A percentile compares a stretch with the other conserved stretches of the same genome.
These are phyloP conservation scores for Apamea anceps DNA, from an alignment of 2,888 invertebrate species.

Conservation along the genomic window DNA sequence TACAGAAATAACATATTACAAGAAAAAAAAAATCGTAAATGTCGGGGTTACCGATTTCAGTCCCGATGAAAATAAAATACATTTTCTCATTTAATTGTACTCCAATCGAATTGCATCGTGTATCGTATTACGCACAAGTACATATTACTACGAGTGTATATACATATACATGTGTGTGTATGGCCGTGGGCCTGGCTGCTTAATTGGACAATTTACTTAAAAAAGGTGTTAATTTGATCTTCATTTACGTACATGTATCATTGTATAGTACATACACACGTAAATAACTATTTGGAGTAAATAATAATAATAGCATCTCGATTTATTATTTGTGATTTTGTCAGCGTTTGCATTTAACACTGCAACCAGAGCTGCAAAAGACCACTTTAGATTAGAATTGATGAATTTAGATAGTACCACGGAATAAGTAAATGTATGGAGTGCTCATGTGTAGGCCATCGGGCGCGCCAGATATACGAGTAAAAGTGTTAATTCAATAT, in stretches of 20 bases:
- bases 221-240: conserved; percentile 42
- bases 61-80: not conserved
- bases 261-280: not conserved
- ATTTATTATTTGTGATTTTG: not conserved
- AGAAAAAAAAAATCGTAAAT: not conserved
- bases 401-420: conserved; percentile 1
- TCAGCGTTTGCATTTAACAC: not conserved
- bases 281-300: not conserved
- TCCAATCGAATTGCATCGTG: conserved; percentile 3
- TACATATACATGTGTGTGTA: not conserved
- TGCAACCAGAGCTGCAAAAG: not conserved
- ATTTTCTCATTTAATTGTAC: not conserved
- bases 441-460: not conserved
- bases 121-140: not conserved
- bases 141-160: not conserved
- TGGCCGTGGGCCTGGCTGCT: not conserved
- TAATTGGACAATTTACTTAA: conserved; percentile 52
- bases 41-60: not conserved
- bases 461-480: not conserved
- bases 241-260: conserved; percentile 23
- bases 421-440: conserved; percentile 3
- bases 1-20: too few relatives aligned
- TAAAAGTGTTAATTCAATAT: not conserved
- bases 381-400: conserved; percentile 7
- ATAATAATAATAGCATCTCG: not conserved